phyloP scores from a whole-genome alignment of 2,113 vertebrate genomes.

The Cebus imitator region DNA sequence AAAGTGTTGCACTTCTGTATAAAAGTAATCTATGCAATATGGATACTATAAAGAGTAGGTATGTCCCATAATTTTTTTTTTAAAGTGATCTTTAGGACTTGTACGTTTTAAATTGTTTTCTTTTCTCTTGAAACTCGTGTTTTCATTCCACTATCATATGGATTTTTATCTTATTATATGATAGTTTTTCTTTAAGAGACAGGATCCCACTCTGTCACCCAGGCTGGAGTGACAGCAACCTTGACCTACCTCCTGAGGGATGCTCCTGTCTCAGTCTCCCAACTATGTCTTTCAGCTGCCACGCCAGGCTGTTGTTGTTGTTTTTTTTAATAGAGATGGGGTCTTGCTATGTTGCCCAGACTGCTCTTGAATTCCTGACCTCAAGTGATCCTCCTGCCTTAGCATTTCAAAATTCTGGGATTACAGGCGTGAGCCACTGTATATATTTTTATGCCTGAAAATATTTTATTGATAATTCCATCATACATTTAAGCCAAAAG shows the following conservation, averaged over 20 bases:
- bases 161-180: background rate
- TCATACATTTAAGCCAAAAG: background rate
- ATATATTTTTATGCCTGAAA: background rate
- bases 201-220: background rate
- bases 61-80: background rate
- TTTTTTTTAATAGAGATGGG: no score
- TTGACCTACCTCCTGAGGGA: no score
- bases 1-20: background rate
- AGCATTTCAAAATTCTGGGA: no score
- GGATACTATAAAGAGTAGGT: background rate
- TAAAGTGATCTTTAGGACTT: background rate
- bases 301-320: no score
- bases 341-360: no score
- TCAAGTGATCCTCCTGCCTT: no score
- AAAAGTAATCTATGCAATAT: background rate
- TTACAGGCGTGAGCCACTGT: no score
- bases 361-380: no score
- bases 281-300: no score
- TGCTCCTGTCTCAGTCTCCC: no score
- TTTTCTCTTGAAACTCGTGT: background rate
- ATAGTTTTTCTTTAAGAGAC: background rate
- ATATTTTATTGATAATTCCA: background rate
- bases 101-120: background rate
- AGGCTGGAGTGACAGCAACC: no score
- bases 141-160: background rate